Percentiles rank a stretch among this genome's conserved stretches.
Evolutionary conservation across 2,888 invertebrate genomes (phyloP).

Genomic region (Netelia inedita): DNA sequence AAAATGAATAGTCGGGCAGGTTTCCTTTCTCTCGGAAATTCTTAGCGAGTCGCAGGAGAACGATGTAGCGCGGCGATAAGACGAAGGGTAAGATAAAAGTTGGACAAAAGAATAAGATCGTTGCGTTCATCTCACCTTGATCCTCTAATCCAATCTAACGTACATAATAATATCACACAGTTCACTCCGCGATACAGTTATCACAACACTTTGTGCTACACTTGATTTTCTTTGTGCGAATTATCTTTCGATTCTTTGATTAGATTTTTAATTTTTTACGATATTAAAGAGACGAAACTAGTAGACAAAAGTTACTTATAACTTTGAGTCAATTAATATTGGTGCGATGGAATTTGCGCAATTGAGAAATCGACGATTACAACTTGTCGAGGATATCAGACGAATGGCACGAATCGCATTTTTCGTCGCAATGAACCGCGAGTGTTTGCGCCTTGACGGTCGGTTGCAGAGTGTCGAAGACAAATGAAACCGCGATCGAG

Average conservation of each 20-base stretch:
- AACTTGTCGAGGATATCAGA: conserved; percentile 20
- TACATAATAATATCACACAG: conserved; percentile 72
- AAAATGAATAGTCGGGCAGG: background rate
- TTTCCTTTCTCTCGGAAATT: background rate
- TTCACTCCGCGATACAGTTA: conserved; percentile 49
- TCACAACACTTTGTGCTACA: conserved; percentile 56
- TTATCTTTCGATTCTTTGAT: conserved; percentile 28
- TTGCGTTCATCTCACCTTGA: conserved; percentile 70
- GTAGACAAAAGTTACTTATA: background rate
- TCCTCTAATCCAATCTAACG: conserved; percentile 74
- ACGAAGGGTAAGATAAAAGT: conserved; percentile 24
- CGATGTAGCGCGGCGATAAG: background rate
- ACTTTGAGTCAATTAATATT: no score
- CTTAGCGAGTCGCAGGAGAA: background rate
- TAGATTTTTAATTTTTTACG: conserved; percentile 4
- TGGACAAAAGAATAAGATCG: conserved; percentile 29
- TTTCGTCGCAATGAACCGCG: conserved; percentile 68
- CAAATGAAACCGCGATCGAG: conserved; percentile 82
- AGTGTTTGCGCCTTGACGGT: conserved; percentile 72
- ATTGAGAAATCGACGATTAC: background rate
- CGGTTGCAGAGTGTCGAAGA: conserved; percentile 80
- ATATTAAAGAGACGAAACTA: background rate
- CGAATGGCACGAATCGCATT: conserved; percentile 52
- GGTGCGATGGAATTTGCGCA: no score
- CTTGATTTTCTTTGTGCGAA: background rate